Conservation (phyloP, 2,888 invertebrate species). For the Scotopteryx bipunctaria region DNA sequence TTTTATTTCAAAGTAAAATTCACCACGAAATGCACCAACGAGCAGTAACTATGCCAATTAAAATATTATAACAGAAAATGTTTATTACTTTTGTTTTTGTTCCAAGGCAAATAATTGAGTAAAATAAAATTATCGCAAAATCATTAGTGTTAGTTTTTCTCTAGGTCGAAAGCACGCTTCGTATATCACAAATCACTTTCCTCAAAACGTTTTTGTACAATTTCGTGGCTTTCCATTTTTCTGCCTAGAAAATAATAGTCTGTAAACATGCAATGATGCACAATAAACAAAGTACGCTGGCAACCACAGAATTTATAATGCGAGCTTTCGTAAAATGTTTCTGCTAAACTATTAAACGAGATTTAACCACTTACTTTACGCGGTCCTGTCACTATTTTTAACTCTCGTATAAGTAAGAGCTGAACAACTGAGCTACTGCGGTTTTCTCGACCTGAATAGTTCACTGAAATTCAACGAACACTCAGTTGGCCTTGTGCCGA, state of each 20-base stretch:
- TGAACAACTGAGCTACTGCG: constrained; percentile 72
- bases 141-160: too few relatives aligned
- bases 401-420: constrained; percentile 41
- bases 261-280: constrained; percentile 1
- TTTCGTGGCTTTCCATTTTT: background rate
- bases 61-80: too few relatives aligned
- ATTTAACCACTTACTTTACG: background rate
- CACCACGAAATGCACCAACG: too few relatives aligned
- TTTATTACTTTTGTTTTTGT: too few relatives aligned
- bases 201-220: background rate
- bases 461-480: constrained; percentile 71
- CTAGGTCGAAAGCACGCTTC: too few relatives aligned
- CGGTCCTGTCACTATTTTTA: constrained; percentile 10
- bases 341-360: background rate
- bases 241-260: background rate
- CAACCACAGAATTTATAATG: background rate
- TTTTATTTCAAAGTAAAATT: background rate
- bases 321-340: too few relatives aligned
- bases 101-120: too few relatives aligned
- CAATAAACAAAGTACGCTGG: background rate
- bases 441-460: constrained; percentile 77
- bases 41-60: too few relatives aligned
- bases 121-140: too few relatives aligned
- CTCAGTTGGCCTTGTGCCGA: constrained; percentile 74
- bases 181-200: too few relatives aligned